Conservation (phyloP, 2,888 invertebrate species). For the Apamea monoglypha region DNA sequence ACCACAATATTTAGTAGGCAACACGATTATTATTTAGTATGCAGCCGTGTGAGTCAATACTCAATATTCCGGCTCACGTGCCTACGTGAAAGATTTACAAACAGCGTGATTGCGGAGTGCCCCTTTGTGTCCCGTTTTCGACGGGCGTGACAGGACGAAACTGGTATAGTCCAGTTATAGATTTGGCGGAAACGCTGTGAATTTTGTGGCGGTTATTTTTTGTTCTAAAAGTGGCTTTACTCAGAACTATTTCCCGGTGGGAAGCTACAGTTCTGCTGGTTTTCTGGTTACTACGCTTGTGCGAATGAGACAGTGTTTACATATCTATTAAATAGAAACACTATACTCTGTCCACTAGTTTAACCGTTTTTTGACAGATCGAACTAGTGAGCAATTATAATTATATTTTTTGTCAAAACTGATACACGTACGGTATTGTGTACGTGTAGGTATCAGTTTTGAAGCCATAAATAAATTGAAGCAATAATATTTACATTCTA, state of each 20-base stretch:
- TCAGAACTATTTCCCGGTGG: not conserved
- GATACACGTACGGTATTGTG: no score
- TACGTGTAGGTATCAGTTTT: no score
- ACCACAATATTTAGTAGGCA: constrained; percentile 66
- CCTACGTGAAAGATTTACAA: constrained; percentile 71
- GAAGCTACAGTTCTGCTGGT: not conserved
- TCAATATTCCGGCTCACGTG: constrained; percentile 72
- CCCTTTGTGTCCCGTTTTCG: constrained; percentile 69
- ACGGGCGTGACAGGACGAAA: constrained; percentile 69
- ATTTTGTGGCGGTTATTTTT: constrained; percentile 31
- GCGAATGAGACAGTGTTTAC: no score
- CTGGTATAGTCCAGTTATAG: constrained; percentile 63
- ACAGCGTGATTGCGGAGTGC: constrained; percentile 72
- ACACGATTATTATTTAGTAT: constrained; percentile 76
- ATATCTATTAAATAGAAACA: no score
- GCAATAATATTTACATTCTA: no score
- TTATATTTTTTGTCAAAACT: no score
- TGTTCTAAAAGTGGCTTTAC: constrained; percentile 2
- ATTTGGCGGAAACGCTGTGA: constrained; percentile 54
- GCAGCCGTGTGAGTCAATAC: constrained; percentile 70
- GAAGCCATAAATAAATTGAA: no score
- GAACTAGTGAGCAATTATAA: no score
- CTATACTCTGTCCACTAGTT: no score
- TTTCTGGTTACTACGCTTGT: not conserved
- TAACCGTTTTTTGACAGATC: no score